Percentiles rank a stretch among this genome's conserved stretches.
These are phyloP conservation scores for Spheniscus mendiculus DNA, from an alignment of 2,113 vertebrate species.

Conservation along the genomic window DNA sequence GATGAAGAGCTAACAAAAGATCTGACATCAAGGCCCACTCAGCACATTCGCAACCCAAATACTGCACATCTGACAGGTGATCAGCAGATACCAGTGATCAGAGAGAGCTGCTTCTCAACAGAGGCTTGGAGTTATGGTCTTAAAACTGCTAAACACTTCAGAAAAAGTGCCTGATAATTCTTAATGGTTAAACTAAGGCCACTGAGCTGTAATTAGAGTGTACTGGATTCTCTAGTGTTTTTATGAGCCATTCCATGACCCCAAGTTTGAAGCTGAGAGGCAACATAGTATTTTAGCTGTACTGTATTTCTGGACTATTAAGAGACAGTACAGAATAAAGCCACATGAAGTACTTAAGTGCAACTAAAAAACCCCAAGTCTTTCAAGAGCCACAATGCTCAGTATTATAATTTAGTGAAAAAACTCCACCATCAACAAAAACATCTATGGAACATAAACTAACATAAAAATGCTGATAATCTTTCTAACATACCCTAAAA, in stretches of 20 bases:
- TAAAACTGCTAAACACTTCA: neutral
- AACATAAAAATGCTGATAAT: neutral
- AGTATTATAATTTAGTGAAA: neutral
- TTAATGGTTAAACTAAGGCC: neutral
- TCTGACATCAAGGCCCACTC: neutral
- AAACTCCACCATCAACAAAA: neutral
- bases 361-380: neutral
- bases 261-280: neutral
- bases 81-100: neutral
- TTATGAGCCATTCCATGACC: neutral
- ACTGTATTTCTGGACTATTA: neutral
- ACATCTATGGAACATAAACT: neutral
- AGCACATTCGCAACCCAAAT: conserved; percentile 41
- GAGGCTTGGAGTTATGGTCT: conserved; percentile 65
- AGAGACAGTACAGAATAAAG: neutral
- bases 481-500: neutral
- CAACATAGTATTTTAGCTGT: neutral
- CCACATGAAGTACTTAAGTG: neutral
- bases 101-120: conserved; percentile 61
- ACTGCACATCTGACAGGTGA: conserved; percentile 27
- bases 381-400: neutral
- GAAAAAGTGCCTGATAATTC: conserved; percentile 5
- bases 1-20: conserved; percentile 8
- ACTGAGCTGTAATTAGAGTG: neutral
- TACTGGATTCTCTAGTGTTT: neutral